Evolutionary conservation across 2,888 invertebrate genomes (phyloP).

Genomic region (Cybosia mesomella): DNA sequence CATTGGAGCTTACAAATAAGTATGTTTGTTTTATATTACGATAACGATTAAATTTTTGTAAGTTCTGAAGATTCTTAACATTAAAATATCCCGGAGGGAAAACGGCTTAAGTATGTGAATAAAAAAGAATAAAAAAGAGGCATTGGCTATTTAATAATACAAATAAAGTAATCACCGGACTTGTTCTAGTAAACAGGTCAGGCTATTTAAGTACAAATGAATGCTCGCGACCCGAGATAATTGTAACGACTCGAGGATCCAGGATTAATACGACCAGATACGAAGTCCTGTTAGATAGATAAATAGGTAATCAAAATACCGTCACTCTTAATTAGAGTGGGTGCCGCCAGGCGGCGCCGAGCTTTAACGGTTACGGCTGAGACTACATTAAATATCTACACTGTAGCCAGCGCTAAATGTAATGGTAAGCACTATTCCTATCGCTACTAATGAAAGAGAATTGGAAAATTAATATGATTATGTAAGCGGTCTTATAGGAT

Average conservation of each 20-base stretch:
- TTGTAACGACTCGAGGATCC: conserved; percentile 69
- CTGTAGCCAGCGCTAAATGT: not conserved
- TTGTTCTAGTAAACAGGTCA: conserved; percentile 60
- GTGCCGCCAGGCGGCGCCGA: conserved; percentile 63
- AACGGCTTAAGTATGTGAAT: no score
- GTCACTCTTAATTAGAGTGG: conserved; percentile 80
- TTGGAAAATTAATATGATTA: not conserved
- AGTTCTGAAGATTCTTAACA: no score
- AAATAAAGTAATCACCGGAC: conserved; percentile 54
- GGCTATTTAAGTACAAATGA: conserved; percentile 68
- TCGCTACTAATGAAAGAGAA: not conserved
- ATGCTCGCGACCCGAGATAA: conserved; percentile 72
- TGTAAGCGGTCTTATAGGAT: not conserved
- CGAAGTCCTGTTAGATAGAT: conserved; percentile 71
- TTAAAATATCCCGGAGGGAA: no score
- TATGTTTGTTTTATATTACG: no score
- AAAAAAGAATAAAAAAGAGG: no score
- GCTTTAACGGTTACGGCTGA: conserved; percentile 48
- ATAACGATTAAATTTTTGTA: no score
- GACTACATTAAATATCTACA: conserved; percentile 24
- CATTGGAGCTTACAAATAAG: not conserved
- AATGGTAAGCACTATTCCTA: not conserved
- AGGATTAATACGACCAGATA: conserved; percentile 77
- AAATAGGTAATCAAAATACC: conserved; percentile 83
- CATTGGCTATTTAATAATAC: conserved; percentile 47